Evolutionary conservation across 2,113 vertebrate species (phyloP).

Genomic region (Nyctibius bracteatus): DNA sequence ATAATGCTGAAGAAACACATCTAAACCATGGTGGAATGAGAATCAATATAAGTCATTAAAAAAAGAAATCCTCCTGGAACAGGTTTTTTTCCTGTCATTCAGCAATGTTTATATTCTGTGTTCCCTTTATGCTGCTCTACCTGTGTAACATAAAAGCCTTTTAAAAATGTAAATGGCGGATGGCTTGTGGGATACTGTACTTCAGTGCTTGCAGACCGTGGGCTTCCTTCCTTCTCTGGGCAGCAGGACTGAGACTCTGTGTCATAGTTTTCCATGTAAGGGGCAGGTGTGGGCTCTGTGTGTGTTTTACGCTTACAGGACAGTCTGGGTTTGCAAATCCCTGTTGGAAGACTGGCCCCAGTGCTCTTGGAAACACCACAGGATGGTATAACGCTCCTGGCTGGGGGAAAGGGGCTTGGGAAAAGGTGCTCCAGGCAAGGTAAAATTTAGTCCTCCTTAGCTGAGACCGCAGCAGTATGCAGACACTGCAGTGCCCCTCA

Average conservation of each 20-base stretch:
- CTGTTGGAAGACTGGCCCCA: background rate
- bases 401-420: background rate
- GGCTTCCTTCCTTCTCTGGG: background rate
- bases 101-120: background rate
- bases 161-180: background rate
- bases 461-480: background rate
- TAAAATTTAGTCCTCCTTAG: background rate
- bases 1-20: background rate
- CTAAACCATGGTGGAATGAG: background rate
- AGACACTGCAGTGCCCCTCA: background rate
- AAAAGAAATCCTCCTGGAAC: background rate
- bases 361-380: background rate
- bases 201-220: background rate
- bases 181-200: background rate
- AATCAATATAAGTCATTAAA: background rate
- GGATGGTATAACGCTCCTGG: background rate
- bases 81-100: background rate
- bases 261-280: background rate
- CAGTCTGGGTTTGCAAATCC: background rate
- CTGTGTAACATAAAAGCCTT: background rate
- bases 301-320: background rate
- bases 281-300: background rate
- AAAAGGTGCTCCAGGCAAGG: background rate
- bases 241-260: background rate
- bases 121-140: background rate